Evolutionary conservation across 2,797 vertebrate species (phyloP).

Genomic region (Valencia hispanica): DNA sequence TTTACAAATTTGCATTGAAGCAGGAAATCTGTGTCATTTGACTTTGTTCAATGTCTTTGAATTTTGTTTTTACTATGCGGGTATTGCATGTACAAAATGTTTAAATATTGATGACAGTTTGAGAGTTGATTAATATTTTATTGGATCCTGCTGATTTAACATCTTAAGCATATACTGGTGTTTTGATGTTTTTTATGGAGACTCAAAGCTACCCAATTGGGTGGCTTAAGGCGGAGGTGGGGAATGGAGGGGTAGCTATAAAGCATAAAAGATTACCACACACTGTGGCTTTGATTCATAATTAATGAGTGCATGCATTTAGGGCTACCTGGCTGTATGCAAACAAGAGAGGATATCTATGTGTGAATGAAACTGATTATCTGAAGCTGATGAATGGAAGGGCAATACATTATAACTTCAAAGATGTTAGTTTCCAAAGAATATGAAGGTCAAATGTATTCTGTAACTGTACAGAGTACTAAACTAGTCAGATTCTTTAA

Average conservation of each 20-base stretch:
- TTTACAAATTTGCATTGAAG: background rate
- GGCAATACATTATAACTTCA: background rate
- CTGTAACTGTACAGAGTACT: background rate
- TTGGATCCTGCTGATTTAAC: constrained; percentile 41
- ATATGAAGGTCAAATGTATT: constrained; percentile 16
- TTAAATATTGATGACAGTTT: constrained; percentile 63
- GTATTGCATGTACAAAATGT: constrained; percentile 34
- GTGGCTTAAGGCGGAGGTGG: background rate
- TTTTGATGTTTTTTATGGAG: constrained; percentile 27
- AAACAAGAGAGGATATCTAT: constrained; percentile 8
- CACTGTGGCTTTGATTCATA: constrained; percentile 59
- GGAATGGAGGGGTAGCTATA: background rate
- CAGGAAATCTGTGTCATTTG: background rate
- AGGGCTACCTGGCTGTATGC: constrained; percentile 1
- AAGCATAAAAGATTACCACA: constrained; percentile 29
- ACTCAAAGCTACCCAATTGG: constrained; percentile 24
- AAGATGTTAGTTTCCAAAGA: background rate
- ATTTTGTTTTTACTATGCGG: constrained; percentile 18
- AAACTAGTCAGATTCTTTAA: constrained; percentile 7
- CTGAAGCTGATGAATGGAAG: background rate
- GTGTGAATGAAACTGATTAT: constrained; percentile 1
- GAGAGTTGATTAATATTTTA: constrained; percentile 64
- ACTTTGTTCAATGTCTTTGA: constrained; percentile 11
- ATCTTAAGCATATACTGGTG: constrained; percentile 44
- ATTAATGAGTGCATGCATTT: constrained; percentile 45